A percentile compares a stretch with the other conserved stretches of the same genome.
These are phyloP conservation scores for Poecilia wingei DNA, from an alignment of 2,797 vertebrate genomes.

Conservation along the genomic window DNA sequence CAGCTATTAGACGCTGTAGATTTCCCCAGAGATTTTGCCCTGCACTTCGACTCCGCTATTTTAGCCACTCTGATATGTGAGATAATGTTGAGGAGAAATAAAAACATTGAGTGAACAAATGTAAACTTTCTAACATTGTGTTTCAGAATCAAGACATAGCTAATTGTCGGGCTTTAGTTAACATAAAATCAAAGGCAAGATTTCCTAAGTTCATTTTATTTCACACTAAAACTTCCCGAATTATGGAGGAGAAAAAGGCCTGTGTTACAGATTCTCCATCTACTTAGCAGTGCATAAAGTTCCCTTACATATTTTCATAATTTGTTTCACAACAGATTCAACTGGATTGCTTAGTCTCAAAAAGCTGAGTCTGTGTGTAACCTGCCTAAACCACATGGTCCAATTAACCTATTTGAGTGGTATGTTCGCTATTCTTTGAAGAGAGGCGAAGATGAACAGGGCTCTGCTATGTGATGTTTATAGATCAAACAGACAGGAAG, in stretches of 20 bases:
- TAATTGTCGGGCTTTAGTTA: not conserved
- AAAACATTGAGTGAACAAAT: constrained; percentile 19
- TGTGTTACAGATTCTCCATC: not conserved
- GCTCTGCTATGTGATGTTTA: not conserved
- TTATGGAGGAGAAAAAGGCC: not conserved
- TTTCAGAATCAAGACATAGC: not conserved
- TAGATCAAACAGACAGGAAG: not conserved
- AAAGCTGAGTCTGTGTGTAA: not conserved
- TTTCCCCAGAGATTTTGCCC: constrained; percentile 53
- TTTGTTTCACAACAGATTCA: not conserved
- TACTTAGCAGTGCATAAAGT: not conserved
- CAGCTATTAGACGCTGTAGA: constrained; percentile 53
- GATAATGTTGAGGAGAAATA: constrained; percentile 10
- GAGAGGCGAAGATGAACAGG: not conserved
- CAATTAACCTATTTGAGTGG: not conserved
- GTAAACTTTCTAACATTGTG: not conserved
- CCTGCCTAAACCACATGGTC: not conserved
- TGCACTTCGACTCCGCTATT: constrained; percentile 32
- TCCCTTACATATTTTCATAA: not conserved
- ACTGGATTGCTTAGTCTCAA: not conserved
- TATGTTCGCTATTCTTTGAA: not conserved
- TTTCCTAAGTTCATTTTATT: not conserved
- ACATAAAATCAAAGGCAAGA: not conserved
- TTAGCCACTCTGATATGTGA: constrained; percentile 39
- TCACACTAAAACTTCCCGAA: not conserved